Base-by-base conservation (phyloP, 2,888 invertebrate genomes). In the Brachynemurus nebulosus region DNA sequence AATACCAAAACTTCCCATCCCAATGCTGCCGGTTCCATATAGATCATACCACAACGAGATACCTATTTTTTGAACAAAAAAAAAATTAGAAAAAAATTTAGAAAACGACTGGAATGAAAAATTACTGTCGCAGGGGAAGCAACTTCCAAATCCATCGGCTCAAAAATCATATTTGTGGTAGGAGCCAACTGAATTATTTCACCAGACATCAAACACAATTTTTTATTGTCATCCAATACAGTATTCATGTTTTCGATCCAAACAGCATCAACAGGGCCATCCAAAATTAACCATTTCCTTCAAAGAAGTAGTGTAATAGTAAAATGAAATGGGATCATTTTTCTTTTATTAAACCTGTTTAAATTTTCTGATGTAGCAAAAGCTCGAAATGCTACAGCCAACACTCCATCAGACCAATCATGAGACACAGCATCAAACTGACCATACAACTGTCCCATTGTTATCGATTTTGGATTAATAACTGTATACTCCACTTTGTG, bases 201-300 rank as follows among this genome's bases (percentile, higher is more conserved):
- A 1, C 95, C 95, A 41, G 92, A 93, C 91, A 93, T 95, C 11
- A 96, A 67, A 53, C 95, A 96, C 19, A 96, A 67, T 60, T 95
- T 96, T 64, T 91, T 93, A 60, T 95, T 95, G 57, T 96, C 95
- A 57, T 96, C 95, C 46, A 96, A 65, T 2, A 95, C 93, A 0
- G 93, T 93, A 59, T 93, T 95, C 76, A 96, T 81, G 59, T 92
- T 95, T 65, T 96, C 95, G 53, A 93, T 92, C 95, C 95, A 95
- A 23, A 92, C 80, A 0, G 93, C 90, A 64, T 96, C 95, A 1
- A 96, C 89, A 0, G 95, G 93, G 0, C 95, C 96, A 63, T 96
- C 95, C 62, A 95, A 93, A 44, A 96, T 71, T 20, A 96, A 69
- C 95, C 95, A 96, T 60, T 95, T 93, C 48, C 93, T 78, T 54